Percentiles rank a stretch among this genome's conserved stretches.
phyloP scores from a whole-genome alignment of 2,888 invertebrate species.

The Gymnoscelis rufifasciata region DNA sequence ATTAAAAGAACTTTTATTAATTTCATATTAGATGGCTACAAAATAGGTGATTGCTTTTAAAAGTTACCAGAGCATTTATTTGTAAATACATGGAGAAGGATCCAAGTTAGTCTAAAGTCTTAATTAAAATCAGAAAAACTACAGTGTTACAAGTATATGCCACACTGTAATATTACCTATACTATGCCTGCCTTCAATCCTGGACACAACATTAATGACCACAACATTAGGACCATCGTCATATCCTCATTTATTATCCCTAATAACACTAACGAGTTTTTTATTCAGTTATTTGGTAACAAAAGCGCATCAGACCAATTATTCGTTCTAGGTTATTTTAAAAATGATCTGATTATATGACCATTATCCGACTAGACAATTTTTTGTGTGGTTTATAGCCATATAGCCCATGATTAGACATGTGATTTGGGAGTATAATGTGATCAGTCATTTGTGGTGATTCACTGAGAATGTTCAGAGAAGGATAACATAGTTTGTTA shows the following conservation, averaged over 20 bases:
- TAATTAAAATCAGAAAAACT: too few relatives aligned
- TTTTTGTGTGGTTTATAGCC: slow-evolving; percentile 17
- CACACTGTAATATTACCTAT: slow-evolving; percentile 1
- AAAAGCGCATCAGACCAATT: slow-evolving; percentile 49
- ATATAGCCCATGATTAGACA: slow-evolving; percentile 23
- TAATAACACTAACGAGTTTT: slow-evolving; percentile 69
- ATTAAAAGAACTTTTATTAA: too few relatives aligned
- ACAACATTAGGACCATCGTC: slow-evolving; percentile 49
- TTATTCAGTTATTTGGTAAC: slow-evolving; percentile 38
- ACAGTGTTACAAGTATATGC: too few relatives aligned
- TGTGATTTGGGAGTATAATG: slow-evolving; percentile 2
- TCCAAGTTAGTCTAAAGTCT: too few relatives aligned
- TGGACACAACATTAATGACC: slow-evolving; percentile 48
- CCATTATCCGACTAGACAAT: slow-evolving; percentile 19
- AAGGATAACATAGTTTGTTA: too few relatives aligned
- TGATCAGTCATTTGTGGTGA: neutral
- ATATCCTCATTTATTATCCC: slow-evolving; percentile 65
- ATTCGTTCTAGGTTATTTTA: slow-evolving; percentile 43
- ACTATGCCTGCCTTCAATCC: slow-evolving; percentile 16
- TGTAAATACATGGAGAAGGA: too few relatives aligned
- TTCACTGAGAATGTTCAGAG: neutral
- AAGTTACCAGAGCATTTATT: too few relatives aligned
- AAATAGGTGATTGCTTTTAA: too few relatives aligned
- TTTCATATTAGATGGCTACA: too few relatives aligned
- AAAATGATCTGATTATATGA: slow-evolving; percentile 20